Evolutionary conservation across 2,888 invertebrate species (phyloP), one percentile per base, ranked within the genome.

Genomic region (Pseudeuparius sepicola): DNA sequence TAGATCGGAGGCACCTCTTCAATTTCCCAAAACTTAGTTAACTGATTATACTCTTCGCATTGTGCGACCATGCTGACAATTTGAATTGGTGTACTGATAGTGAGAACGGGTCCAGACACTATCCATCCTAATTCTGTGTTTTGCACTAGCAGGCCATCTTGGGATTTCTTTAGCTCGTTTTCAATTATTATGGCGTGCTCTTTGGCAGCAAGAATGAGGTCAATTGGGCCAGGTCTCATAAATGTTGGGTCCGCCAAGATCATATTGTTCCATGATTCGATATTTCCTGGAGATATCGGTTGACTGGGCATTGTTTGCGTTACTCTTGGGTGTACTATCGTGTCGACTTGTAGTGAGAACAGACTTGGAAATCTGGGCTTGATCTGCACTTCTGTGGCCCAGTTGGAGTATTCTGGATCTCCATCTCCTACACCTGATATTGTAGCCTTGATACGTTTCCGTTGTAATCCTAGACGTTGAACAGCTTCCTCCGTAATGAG

Each of bases 11-110:
- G 3, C 6, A 33, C 24, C 5, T 33, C 33, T 13, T 33, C 33
- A 5, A 33, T 5, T 4, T 33, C 25, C 24, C 33, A 33, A 33
- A 33, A 33, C 25, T 13, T 33, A 9, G 33, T 33, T 6, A 33
- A 16, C 11, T 33, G 33, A n/a, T 33, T n/a, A 15, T 33, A 13
- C 25, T 33, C 33, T 25, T 31, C 31, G 10, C 11, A 20, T 7
- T 10, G 6, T 4, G 14, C 25, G 3, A 18, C 15, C 14, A 33
- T 10, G 3, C 25, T 4, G 7, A 12, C 5, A n/a, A 33, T 9
- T 10, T 33, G 33, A 10, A 14, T 3, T 14, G 9, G 14, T 26
- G 14, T 2, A 25, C 4, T 5, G 4, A 14, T 13, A 14, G 4
- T 13, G 7, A 4, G 3, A 25, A 7, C 12, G 4, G 13, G 4